Conservation (phyloP, 2,113 vertebrate species). For the Hippocampus comes region DNA sequence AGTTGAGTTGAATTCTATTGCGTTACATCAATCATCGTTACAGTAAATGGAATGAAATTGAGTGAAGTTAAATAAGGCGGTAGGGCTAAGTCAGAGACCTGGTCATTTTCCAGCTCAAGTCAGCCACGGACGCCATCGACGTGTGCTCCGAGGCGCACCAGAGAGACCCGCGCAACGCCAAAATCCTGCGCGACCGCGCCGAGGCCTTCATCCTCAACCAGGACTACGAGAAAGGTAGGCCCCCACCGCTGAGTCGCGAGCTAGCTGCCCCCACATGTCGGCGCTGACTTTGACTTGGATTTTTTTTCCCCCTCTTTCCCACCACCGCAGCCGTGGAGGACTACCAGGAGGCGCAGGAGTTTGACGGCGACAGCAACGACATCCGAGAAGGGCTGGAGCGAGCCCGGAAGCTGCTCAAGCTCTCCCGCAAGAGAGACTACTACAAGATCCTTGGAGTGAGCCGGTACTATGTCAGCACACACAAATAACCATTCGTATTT, state of each 20-base stretch:
- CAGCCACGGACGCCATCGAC: constrained; percentile 68
- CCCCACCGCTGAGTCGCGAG: neutral
- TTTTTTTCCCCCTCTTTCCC: too few relatives aligned
- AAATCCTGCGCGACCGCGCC: constrained; percentile 76
- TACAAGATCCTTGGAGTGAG: constrained; percentile 78
- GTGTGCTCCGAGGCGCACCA: constrained; percentile 79
- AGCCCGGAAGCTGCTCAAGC: constrained; percentile 78
- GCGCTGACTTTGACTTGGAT: neutral
- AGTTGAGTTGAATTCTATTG: too few relatives aligned
- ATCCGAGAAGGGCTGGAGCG: constrained; percentile 77
- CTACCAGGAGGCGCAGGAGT: constrained; percentile 78
- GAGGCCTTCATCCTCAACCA: constrained; percentile 80
- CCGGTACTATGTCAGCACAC: constrained; percentile 36
- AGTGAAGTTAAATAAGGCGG: too few relatives aligned
- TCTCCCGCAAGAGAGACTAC: constrained; percentile 80
- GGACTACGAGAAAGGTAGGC: constrained; percentile 78
- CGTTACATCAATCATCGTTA: too few relatives aligned
- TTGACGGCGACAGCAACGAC: constrained; percentile 73
- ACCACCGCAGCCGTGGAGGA: constrained; percentile 74
- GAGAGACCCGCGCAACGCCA: constrained; percentile 74
- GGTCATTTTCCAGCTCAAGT: constrained; percentile 53
- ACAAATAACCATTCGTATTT: neutral
- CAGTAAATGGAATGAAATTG: too few relatives aligned
- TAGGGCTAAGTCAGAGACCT: too few relatives aligned
- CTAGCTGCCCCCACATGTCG: neutral